Evolutionary conservation across 2,113 vertebrate species (phyloP), one percentile per base, ranked within the genome.

Genomic region (Halcyon malimbica): DNA sequence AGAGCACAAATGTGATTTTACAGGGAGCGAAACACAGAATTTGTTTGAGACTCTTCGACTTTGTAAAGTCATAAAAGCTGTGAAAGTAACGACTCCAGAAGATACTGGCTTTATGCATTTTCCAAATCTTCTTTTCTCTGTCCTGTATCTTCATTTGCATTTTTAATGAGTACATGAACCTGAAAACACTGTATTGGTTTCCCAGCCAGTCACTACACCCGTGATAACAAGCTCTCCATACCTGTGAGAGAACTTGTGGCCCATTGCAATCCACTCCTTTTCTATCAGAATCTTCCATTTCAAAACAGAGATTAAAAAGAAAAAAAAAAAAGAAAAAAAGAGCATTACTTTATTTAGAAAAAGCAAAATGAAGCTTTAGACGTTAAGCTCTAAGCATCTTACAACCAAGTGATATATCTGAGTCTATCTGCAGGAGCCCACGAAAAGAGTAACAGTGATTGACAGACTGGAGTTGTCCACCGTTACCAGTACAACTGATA

Each of bases 201-300:
- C 46, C 63, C 39, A 65, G 39, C 31, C 13, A 28, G 29, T 24
- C 51, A 29, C 41, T 41, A 11, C 21, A 18, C 13, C 12, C 79
- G 19, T 65, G 33, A 16, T 9, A 94, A 62, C 2, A 3, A 3
- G 33, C 19, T 68, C 5, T 6, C 86, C 95, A 97, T 98, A 98
- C 98, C 98, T 98, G 97, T 98, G 97, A 23, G 98, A 98, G 80
- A 98, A 98, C 77, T 98, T 98, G 96, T 98, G 98, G 56, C 98
- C 98, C 97, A 98, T 98, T 20, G 96, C 97, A 96, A 98, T 98
- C 98, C 98, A 98, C 85, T 98, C 98, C 77, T 98, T 98, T 93
- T 98, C 98, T 94, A 98, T 98, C 16, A 98, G 95, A 16, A 98
- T 97, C 98, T 98, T 91, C 59, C 93, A 53, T 90, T 96, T 92